Base-by-base conservation (phyloP, 2,113 vertebrate species). In the Ptychochromis oligacanthus region DNA sequence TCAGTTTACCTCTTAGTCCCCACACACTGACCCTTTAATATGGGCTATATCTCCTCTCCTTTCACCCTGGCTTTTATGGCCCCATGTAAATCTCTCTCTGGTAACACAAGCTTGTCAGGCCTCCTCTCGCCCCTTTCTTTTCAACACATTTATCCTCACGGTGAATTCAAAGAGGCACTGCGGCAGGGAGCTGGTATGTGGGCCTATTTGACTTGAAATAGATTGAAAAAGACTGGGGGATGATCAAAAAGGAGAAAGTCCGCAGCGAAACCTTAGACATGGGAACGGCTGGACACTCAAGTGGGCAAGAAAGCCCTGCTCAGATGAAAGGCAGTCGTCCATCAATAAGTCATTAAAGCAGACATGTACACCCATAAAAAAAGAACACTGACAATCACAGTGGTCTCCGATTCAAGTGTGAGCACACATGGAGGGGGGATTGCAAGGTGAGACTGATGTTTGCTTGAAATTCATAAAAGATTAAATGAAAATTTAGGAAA, bases 341-440 rank as follows among this genome's bases (percentile, higher is more conserved):
- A 91, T 95, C 93, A 94, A 93, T 94, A 93, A 93, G 90, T 94
- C 90, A 93, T 91, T 92, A 93, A 87, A 90, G 87, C 81, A 60
- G 92, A 89, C 86, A 78, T 65, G 87, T 61, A 78, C 79, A 81
- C 20, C 76, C 84, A 79, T 79, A 40, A 80, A 77, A 75, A 80
- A 86, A 60, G 82, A 90, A 85, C 46, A 55, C 80, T 80, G 87
- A 87, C 81, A 77, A 85, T 88, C 83, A 77, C 70, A 20, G 67
- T 57, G 31, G n/a, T 79, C 86, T 61, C 49, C 15, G 2, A 75
- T 87, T 79, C 79, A 28, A 85, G 80, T 43, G 62, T 17, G 57
- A 75, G 77, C 72, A 57, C 14, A 7, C 65, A 54, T 17, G 6
- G 64, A 58, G 58, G 46, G 46, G 46, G 49, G 52, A 14, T 31